Evolutionary conservation across 2,113 vertebrate genomes (phyloP).

Genomic region (Chiloscyllium plagiosum): DNA sequence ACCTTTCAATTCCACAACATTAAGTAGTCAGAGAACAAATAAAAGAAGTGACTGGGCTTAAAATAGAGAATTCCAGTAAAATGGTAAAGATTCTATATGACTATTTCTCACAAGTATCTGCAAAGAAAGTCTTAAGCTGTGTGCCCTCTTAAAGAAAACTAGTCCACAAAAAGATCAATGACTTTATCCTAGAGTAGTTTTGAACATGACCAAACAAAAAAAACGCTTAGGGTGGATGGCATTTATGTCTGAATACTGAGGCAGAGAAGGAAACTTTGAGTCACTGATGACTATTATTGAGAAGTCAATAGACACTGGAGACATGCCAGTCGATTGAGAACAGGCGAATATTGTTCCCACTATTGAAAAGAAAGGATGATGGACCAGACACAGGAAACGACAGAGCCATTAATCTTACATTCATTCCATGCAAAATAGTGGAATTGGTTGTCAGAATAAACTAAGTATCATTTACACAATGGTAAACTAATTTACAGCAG

Average conservation of each 20-base stretch:
- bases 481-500: no score
- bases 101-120: not conserved
- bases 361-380: no score
- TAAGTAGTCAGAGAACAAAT: not conserved
- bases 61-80: not conserved
- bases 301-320: not conserved
- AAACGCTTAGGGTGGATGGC: no score
- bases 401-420: no score
- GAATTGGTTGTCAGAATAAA: no score
- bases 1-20: not conserved
- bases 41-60: not conserved
- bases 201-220: not conserved
- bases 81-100: not conserved
- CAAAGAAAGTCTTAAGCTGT: not conserved
- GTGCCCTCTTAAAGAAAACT: not conserved
- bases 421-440: no score
- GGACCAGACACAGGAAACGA: no score
- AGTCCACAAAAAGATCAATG: not conserved
- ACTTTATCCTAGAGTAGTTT: not conserved
- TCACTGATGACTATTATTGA: not conserved
- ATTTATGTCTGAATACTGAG: no score
- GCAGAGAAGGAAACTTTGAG: no score
- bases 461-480: no score
- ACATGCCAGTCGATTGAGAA: no score
- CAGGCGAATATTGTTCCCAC: no score